Conservation (phyloP, 2,797 vertebrate genomes). For the Chiloscyllium punctatum region DNA sequence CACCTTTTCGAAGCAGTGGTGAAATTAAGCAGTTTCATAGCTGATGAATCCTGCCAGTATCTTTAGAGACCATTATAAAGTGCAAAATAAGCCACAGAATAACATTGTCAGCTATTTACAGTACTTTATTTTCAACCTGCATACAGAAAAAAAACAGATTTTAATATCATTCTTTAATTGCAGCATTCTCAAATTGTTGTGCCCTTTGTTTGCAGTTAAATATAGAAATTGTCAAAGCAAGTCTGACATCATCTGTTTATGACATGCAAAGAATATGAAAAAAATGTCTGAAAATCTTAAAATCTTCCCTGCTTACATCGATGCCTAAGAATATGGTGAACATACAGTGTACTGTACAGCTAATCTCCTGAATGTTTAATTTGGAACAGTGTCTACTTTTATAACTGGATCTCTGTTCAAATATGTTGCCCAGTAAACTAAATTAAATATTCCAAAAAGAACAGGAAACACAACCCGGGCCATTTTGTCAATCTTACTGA, state of each 20-base stretch:
- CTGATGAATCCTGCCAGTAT: not conserved
- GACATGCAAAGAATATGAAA: constrained; percentile 73
- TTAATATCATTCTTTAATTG: constrained; percentile 45
- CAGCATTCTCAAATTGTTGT: constrained; percentile 49
- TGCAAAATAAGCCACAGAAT: constrained; percentile 5
- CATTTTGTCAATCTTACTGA: constrained; percentile 98
- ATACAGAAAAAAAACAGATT: constrained; percentile 25
- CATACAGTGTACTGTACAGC: constrained; percentile 47
- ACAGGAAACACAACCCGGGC: constrained; percentile 92
- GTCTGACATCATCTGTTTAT: constrained; percentile 65
- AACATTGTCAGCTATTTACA: constrained; percentile 13
- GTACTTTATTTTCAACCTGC: constrained; percentile 27
- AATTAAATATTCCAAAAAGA: constrained; percentile 92
- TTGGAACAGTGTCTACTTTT: constrained; percentile 71
- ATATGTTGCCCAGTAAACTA: constrained; percentile 97
- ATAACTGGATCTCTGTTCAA: constrained; percentile 90
- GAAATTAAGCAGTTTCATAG: not conserved
- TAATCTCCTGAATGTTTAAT: constrained; percentile 47
- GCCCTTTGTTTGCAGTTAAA: constrained; percentile 56
- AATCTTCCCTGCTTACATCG: constrained; percentile 58
- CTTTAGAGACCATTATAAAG: not conserved
- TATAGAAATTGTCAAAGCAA: constrained; percentile 78
- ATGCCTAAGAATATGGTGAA: constrained; percentile 61
- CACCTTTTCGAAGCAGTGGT: not conserved
- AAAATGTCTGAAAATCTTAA: constrained; percentile 52